These are phyloP conservation scores for Drosophila meridionalis DNA, from an alignment of 2,888 invertebrate species.

Conservation along the genomic window DNA sequence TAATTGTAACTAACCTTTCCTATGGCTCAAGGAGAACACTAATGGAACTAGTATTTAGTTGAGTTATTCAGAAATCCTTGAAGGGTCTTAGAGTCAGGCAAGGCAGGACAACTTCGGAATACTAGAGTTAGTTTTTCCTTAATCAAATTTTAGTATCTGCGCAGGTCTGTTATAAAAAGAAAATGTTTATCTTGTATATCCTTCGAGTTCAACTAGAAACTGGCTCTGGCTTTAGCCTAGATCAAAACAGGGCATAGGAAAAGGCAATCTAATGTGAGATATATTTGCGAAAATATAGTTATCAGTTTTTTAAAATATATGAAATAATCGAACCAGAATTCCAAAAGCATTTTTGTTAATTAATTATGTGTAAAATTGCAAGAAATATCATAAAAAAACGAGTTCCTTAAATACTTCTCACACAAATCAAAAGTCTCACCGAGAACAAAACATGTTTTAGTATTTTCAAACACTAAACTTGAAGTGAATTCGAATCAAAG, in stretches of 20 bases:
- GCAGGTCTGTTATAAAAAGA: too few relatives aligned
- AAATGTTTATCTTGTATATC: neutral
- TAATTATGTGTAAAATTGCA: neutral
- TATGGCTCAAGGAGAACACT: neutral
- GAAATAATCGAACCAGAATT: neutral
- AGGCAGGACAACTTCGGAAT: neutral
- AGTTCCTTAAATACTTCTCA: neutral
- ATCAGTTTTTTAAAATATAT: neutral
- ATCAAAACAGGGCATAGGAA: neutral
- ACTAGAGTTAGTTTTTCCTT: neutral
- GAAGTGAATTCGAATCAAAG: neutral
- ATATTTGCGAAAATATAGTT: neutral
- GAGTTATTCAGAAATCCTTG: neutral
- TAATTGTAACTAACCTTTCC: neutral
- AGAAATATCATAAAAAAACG: too few relatives aligned
- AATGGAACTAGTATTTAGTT: neutral
- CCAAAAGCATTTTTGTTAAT: neutral
- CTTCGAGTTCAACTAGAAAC: neutral
- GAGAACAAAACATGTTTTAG: neutral
- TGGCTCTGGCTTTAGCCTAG: neutral
- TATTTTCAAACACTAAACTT: neutral
- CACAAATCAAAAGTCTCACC: neutral
- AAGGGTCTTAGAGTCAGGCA: neutral
- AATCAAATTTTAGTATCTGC: neutral
- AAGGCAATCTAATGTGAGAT: neutral